Evolutionary conservation across 2,797 vertebrate genomes (phyloP), one percentile per base, ranked within the genome.

Genomic region (Sebastes steindachneri): DNA sequence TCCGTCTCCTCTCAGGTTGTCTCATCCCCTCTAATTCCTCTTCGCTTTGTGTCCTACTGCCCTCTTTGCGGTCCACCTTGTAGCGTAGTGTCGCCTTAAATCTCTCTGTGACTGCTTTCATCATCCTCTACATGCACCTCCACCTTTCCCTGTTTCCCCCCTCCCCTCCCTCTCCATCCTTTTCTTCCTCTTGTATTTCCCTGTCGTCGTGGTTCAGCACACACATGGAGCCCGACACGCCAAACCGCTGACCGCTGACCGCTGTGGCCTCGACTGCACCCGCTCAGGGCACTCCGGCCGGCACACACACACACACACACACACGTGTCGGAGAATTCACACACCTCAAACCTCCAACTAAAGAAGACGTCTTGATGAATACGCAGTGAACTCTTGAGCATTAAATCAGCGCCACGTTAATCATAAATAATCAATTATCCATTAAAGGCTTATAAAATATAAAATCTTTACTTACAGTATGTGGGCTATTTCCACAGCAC

Each of bases 241-340:
- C 80, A 59, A 75, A 70, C 79, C 78, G 19, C 79, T 82, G 35
- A 70, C 79, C 78, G 19, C 79, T 82, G 10, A 87, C 81, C 23
- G 62, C 82, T 69, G 80, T 79, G 35, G 33, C 77, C 65, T 63
- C 68, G 8, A 19, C 75, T 28, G 66, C 78, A 67, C 80, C 70
- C 23, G 57, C 33, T 78, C 85, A 59, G 31, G 33, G 54, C 62
- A 19, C 12, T 1, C 7, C 68, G 48, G 54, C 25, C 55, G 1
- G 25, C 23, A 55, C 72, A 72, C 33, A 35, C 33, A 35, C 37
- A 59, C 71, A 59, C 64, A 74, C 4, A 37, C 37, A 60, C 72
- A 72, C 15, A 21, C 12, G 2, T 26, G 21, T 41, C 28, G 5
- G 0, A 15, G 17, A 67, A 53, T 4, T 45, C 8, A 65, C 51